These are phyloP conservation scores for Mastacembelus armatus DNA, from an alignment of 2,797 vertebrate species.

Conservation along the genomic window DNA sequence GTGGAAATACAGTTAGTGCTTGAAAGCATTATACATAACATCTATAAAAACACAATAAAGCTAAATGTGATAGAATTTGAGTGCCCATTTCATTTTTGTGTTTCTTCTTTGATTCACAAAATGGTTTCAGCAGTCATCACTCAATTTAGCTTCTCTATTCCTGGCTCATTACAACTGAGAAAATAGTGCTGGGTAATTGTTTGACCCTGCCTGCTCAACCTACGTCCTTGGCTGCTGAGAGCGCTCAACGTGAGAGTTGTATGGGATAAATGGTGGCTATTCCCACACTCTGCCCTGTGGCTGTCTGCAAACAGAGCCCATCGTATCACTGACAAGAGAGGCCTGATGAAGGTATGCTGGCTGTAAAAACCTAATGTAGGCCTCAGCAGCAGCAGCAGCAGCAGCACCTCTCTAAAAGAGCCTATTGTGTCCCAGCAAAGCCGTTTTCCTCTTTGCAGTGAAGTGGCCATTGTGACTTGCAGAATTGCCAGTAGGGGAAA, in stretches of 20 bases:
- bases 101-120: constrained; percentile 61
- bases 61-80: constrained; percentile 47
- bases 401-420: constrained; percentile 53
- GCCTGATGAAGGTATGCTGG: constrained; percentile 64
- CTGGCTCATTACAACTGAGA: constrained; percentile 66
- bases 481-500: constrained; percentile 58
- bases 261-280: constrained; percentile 56
- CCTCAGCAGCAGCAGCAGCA: constrained; percentile 22
- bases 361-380: constrained; percentile 69
- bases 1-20: constrained; percentile 2
- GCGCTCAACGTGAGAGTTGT: constrained; percentile 47
- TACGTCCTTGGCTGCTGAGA: constrained; percentile 65
- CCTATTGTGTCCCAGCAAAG: constrained; percentile 62
- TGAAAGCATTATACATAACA: constrained; percentile 12
- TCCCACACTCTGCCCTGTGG: constrained; percentile 51
- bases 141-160: constrained; percentile 46
- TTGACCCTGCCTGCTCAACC: constrained; percentile 68
- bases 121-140: constrained; percentile 58
- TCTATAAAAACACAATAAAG: constrained; percentile 38
- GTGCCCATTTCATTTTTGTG: constrained; percentile 33
- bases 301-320: constrained; percentile 46
- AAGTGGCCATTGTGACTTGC: constrained; percentile 66
- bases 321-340: constrained; percentile 59
- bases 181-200: constrained; percentile 62
- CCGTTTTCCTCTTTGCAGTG: constrained; percentile 51